Conservation (phyloP, 1,140 invertebrate species). For the Cryptotermes secundus region DNA sequence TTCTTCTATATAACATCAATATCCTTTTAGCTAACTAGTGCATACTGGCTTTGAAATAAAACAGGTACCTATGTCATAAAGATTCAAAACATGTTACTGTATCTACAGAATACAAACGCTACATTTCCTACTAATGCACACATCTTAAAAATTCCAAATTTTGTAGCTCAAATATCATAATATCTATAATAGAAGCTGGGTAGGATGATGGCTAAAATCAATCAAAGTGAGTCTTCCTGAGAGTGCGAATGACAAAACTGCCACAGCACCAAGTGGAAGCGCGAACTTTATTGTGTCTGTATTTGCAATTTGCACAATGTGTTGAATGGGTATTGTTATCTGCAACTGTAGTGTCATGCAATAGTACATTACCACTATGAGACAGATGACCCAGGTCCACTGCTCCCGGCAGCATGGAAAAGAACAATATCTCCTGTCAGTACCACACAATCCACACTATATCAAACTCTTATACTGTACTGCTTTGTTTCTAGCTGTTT, state of each 20-base stretch:
- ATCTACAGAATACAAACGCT: too few relatives aligned
- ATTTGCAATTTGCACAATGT: constrained; percentile 9
- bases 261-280: constrained; percentile 64
- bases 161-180: not conserved
- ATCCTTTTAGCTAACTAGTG: too few relatives aligned
- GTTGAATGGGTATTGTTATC: not conserved
- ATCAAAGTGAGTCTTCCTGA: constrained; percentile 61
- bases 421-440: not conserved
- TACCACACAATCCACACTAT: not conserved
- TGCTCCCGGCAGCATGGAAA: constrained; percentile 43
- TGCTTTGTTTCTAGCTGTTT: not conserved
- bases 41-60: too few relatives aligned
- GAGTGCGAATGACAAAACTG: constrained; percentile 57
- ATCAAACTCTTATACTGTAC: not conserved
- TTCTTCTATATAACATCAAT: not conserved
- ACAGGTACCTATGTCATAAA: too few relatives aligned
- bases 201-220: constrained; percentile 35
- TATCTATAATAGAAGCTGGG: not conserved
- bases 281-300: constrained; percentile 38
- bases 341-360: constrained; percentile 49
- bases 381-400: constrained; percentile 60
- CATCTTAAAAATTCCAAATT: not conserved
- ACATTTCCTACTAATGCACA: too few relatives aligned
- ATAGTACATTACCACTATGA: constrained; percentile 62
- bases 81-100: too few relatives aligned